These are phyloP conservation scores for Zootermopsis nevadensis DNA, from an alignment of 2,888 invertebrate genomes.

Conservation along the genomic window DNA sequence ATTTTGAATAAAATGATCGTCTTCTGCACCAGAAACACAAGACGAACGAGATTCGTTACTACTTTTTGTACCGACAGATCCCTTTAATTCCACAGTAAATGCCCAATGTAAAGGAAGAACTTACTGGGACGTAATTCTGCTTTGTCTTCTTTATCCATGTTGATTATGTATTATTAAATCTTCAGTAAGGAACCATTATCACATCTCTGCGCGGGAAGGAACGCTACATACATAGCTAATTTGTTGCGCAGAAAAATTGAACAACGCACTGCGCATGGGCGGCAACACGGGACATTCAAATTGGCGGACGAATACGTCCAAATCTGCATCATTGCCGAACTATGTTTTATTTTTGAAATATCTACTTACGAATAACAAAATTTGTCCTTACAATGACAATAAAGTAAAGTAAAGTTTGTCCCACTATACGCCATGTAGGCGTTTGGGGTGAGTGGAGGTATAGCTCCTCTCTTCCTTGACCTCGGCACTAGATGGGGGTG, in stretches of 20 bases:
- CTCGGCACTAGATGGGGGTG: no score
- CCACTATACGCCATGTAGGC: not conserved
- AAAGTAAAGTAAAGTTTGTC: no score
- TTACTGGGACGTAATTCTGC: constrained; percentile 30
- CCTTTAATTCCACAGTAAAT: not conserved
- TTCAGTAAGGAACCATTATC: constrained; percentile 28
- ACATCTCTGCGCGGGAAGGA: constrained; percentile 28
- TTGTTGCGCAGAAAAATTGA: constrained; percentile 43
- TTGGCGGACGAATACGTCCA: constrained; percentile 26
- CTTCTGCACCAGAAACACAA: constrained; percentile 49
- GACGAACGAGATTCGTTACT: constrained; percentile 50
- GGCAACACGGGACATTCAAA: constrained; percentile 34
- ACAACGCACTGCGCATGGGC: constrained; percentile 42
- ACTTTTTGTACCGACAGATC: constrained; percentile 23
- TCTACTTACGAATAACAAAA: not conserved
- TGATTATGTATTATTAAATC: constrained; percentile 20
- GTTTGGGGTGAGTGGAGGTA: no score
- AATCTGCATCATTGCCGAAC: not conserved
- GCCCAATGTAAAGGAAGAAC: not conserved
- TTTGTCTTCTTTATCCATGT: constrained; percentile 22
- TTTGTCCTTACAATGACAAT: not conserved
- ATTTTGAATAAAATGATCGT: constrained; percentile 48
- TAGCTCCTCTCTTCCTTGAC: no score
- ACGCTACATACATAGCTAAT: constrained; percentile 32
- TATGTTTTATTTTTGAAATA: not conserved